These are phyloP conservation scores for Leucopsar rothschildi DNA, from an alignment of 2,113 vertebrate species.

Conservation along the genomic window DNA sequence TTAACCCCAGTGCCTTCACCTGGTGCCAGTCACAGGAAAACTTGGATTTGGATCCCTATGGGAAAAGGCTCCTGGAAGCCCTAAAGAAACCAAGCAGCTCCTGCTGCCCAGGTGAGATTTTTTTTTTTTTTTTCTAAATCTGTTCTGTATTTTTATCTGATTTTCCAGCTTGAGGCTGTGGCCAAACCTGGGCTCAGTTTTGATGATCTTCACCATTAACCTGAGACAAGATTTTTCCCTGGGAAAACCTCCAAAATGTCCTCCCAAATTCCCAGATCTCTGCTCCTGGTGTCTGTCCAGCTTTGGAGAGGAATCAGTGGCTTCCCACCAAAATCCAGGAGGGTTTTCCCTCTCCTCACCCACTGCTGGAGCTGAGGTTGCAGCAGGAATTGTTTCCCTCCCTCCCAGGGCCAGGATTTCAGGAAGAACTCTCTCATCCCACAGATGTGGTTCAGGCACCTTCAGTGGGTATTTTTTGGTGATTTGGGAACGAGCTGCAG, in stretches of 20 bases:
- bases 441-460: background rate
- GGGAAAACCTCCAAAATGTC: accelerated
- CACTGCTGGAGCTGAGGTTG: background rate
- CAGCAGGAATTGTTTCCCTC: background rate
- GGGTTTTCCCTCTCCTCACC: background rate
- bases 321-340: background rate
- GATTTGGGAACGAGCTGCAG: background rate
- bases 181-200: background rate
- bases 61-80: background rate
- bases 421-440: background rate
- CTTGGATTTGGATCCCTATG: background rate
- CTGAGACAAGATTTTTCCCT: background rate
- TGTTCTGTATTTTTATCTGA: background rate
- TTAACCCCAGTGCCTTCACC: background rate
- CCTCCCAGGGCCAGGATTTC: background rate
- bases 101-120: background rate
- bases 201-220: background rate
- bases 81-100: background rate
- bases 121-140: background rate
- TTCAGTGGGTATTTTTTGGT: background rate
- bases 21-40: background rate
- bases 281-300: background rate
- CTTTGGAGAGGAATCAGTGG: background rate
- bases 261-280: background rate
- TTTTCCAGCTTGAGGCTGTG: background rate